Percentiles rank a stretch among this genome's conserved stretches.
These are phyloP conservation scores for Chrysomela aeneicollis DNA, from an alignment of 2,888 invertebrate genomes.

Conservation along the genomic window DNA sequence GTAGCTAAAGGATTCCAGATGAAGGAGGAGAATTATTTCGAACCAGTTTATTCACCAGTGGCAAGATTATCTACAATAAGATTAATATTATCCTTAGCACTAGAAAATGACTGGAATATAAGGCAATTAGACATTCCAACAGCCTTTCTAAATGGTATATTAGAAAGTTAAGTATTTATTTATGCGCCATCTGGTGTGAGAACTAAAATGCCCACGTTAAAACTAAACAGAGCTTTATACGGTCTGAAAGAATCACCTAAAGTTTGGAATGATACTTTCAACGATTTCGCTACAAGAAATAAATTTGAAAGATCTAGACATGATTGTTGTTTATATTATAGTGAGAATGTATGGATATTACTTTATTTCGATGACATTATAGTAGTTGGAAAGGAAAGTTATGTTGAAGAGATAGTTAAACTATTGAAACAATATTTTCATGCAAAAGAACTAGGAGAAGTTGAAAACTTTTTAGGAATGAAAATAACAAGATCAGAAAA, in stretches of 20 bases:
- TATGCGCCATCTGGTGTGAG: conserved; percentile 26
- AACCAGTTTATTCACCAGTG: conserved; percentile 34
- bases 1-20: conserved; percentile 34
- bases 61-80: conserved; percentile 36
- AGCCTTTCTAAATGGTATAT: conserved; percentile 37
- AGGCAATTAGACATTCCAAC: conserved; percentile 30
- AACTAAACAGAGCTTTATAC: conserved; percentile 24
- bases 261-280: conserved; percentile 32
- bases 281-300: conserved; percentile 30
- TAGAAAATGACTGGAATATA: conserved; percentile 31
- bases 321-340: conserved; percentile 35
- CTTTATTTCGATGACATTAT: conserved; percentile 34
- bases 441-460: conserved; percentile 25
- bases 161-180: conserved; percentile 34
- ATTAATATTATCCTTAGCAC: conserved; percentile 34
- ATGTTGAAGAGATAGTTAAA: conserved; percentile 18
- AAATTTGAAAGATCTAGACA: conserved; percentile 29
- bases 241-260: conserved; percentile 24
- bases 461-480: conserved; percentile 34
- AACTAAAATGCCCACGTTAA: conserved; percentile 20
- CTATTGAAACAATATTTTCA: conserved; percentile 26
- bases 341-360: conserved; percentile 26
- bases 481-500: conserved; percentile 23
- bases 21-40: conserved; percentile 27
- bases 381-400: conserved; percentile 21